Percentiles rank a stretch among this genome's conserved stretches.
Conservation (phyloP, 2,888 invertebrate species). For the Drosophila lutescens region DNA sequence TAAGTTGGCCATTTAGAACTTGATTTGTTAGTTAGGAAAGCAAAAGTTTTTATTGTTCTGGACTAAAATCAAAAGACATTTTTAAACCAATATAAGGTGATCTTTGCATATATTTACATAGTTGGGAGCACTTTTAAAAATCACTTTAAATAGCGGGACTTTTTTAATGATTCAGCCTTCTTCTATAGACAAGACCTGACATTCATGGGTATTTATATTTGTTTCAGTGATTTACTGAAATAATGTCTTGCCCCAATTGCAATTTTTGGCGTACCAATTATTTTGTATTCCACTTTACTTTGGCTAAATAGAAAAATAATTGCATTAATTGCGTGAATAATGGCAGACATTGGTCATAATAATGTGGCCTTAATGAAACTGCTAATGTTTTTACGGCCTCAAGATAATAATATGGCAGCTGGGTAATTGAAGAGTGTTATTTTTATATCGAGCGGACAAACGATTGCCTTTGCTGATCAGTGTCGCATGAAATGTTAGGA, state of each 20-base stretch:
- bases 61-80: no score
- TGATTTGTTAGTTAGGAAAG: neutral
- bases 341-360: conserved; percentile 15
- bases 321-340: conserved; percentile 33
- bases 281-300: neutral
- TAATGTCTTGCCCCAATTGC: neutral
- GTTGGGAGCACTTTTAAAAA: no score
- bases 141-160: no score
- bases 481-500: neutral
- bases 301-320: conserved; percentile 5
- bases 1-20: neutral
- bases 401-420: conserved; percentile 13
- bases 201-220: neutral
- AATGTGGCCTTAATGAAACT: conserved; percentile 21
- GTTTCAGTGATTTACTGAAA: no score
- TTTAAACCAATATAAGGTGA: no score
- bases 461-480: neutral
- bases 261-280: neutral
- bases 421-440: neutral
- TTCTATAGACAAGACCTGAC: no score
- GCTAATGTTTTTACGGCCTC: conserved; percentile 19
- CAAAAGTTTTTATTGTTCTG: no score
- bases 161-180: no score
- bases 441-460: neutral
- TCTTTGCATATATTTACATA: no score